Evolutionary conservation across 2,113 vertebrate genomes (phyloP), one percentile per base, ranked within the genome.

Genomic region (Platysteira castanea): DNA sequence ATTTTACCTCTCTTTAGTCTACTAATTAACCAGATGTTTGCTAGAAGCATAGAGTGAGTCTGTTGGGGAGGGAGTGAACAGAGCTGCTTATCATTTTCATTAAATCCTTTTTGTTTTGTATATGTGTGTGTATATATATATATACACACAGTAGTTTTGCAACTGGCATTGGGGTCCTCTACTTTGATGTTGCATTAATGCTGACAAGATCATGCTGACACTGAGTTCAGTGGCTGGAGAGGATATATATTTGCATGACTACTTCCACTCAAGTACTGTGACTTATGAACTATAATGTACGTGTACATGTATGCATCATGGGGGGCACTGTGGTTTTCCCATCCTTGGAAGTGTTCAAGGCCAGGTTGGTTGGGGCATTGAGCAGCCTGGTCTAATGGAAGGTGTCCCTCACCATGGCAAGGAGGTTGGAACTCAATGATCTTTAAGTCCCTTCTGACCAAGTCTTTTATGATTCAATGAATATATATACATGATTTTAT

Each of bases 141-240:
- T 18, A 28, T 15, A 16, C 23, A 20, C 6, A 21, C 33, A 56
- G 41, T 50, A 83, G 27, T 67, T 82, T 78, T 89, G 30, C 16
- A 78, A 35, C 52, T 42, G 30, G 30, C 52, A 71, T 18, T n/a
- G 35, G 69, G 33, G 46, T 79, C 39, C 78, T 87, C 42, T 35
- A 57, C 49, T 93, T 68, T 82, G 61, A 76, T 75, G 61, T 47
- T 76, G 31, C 24, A 12, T 60, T 78, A 49, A 14, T 28, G 5
- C 42, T 87, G 61, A 80, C 74, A 87, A 87, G 65, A 67, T 91
- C 92, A 52, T 56, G 53, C 53, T 96, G 74, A 93, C 81, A 89
- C 46, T 42, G 41, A 77, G 13, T 59, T 82, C 59, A 67, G 60
- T 63, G 39, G 7, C 84, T 93, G 52, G 30, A 84, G 74, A 87